Conservation (phyloP, 1,140 invertebrate species). For the Eueides isabella region DNA sequence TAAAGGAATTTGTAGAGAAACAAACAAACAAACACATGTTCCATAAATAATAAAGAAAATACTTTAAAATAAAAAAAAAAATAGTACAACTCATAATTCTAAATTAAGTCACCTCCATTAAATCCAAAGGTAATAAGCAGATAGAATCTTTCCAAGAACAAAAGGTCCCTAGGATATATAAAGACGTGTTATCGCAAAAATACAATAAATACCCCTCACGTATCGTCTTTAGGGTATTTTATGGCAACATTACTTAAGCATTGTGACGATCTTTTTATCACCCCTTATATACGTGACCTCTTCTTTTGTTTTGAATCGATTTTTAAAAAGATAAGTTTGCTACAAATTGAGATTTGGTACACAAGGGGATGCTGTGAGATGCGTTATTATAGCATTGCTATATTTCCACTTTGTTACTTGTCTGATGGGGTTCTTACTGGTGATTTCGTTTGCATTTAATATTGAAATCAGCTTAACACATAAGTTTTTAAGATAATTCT, state of each 20-base stretch:
- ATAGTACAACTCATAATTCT: too few relatives aligned
- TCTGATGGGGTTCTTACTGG: too few relatives aligned
- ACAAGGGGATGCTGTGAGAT: not conserved
- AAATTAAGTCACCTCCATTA: too few relatives aligned
- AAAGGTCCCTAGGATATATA: not conserved
- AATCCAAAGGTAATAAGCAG: not conserved
- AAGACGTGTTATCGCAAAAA: slow-evolving; percentile 14
- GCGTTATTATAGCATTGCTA: not conserved
- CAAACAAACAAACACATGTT: too few relatives aligned
- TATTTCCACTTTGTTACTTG: too few relatives aligned
- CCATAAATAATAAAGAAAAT: too few relatives aligned
- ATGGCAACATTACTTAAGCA: slow-evolving; percentile 32
- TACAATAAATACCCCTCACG: slow-evolving; percentile 25
- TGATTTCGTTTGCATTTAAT: too few relatives aligned
- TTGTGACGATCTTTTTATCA: slow-evolving; percentile 36
- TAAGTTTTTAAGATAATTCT: too few relatives aligned
- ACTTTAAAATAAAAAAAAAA: too few relatives aligned
- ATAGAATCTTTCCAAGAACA: not conserved
- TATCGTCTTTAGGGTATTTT: slow-evolving; percentile 29
- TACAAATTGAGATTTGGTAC: not conserved
- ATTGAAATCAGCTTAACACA: too few relatives aligned
- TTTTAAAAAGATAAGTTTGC: not conserved
- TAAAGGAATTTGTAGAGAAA: not conserved
- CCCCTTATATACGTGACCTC: slow-evolving; percentile 26
- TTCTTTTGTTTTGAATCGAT: slow-evolving; percentile 11